phyloP scores from a whole-genome alignment of 1,140 invertebrate species.

The Onthophagus taurus region DNA sequence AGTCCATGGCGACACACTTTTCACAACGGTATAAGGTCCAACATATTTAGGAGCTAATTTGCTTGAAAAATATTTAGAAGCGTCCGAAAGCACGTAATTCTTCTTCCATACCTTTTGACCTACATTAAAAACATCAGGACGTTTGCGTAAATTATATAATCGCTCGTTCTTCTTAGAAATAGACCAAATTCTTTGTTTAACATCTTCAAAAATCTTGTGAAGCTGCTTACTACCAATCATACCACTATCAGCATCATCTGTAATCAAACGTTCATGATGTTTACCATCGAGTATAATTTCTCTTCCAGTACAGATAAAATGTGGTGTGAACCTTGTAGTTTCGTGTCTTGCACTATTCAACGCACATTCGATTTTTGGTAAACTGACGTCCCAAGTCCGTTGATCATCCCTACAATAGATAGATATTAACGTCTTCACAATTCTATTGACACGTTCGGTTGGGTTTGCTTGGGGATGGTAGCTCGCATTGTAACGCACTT shows the following conservation, averaged over 20 bases:
- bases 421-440: conserved; percentile 23
- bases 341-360: conserved; percentile 26
- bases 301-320: conserved; percentile 14
- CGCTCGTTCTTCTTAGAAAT: not conserved
- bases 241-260: not conserved
- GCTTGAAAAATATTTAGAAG: not conserved
- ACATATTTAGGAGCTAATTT: conserved; percentile 2
- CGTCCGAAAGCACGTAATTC: conserved; percentile 5
- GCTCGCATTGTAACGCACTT: too few species aligned
- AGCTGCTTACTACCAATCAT: not conserved
- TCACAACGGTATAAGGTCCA: not conserved
- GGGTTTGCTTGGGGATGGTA: conserved; percentile 5
- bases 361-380: conserved; percentile 21
- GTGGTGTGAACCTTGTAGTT: conserved; percentile 24
- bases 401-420: conserved; percentile 26
- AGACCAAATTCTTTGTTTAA: not conserved
- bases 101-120: conserved; percentile 10
- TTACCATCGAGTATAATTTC: conserved; percentile 11
- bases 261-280: not conserved
- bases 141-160: conserved; percentile 10
- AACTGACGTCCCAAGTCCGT: conserved; percentile 24
- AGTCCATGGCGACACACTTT: not conserved
- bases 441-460: conserved; percentile 24
- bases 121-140: not conserved
- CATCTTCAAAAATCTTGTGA: not conserved